Percentiles rank a stretch among this genome's conserved stretches.
phyloP scores from a whole-genome alignment of 2,888 invertebrate genomes.

The Dolichopus griseipennis region DNA sequence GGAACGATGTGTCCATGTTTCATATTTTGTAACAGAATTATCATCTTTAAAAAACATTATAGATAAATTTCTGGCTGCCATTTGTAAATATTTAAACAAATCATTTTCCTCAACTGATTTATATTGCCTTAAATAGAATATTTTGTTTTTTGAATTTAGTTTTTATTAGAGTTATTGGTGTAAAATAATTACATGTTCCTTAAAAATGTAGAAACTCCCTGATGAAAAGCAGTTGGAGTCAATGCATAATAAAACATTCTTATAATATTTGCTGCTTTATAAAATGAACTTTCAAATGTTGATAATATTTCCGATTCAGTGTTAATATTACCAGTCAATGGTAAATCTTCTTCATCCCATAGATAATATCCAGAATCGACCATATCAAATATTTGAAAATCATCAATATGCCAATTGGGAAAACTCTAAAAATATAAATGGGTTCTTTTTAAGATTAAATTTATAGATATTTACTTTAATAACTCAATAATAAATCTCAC shows the following conservation, averaged over 20 bases:
- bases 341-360: conserved; percentile 7
- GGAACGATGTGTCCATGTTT: conserved; percentile 49
- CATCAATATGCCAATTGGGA: conserved; percentile 13
- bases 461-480: too few relatives aligned
- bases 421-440: conserved; percentile 12
- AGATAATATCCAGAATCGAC: not conserved
- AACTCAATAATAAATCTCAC: conserved; percentile 31
- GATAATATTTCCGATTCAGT: not conserved
- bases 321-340: not conserved
- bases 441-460: too few relatives aligned
- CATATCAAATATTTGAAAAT: conserved; percentile 1
- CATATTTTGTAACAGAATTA: conserved; percentile 31
- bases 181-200: not conserved
- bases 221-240: not conserved
- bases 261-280: conserved; percentile 8
- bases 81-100: conserved; percentile 26
- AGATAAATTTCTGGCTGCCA: conserved; percentile 31
- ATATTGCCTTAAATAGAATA: conserved; percentile 9
- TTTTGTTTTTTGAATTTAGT: not conserved
- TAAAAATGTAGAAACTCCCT: conserved; percentile 1
- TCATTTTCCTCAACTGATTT: not conserved
- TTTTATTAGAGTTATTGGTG: not conserved
- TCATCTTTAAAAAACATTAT: conserved; percentile 35
- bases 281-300: not conserved
- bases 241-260: conserved; percentile 10